Conservation (phyloP, 2,888 invertebrate species). For the Nezara viridula region DNA sequence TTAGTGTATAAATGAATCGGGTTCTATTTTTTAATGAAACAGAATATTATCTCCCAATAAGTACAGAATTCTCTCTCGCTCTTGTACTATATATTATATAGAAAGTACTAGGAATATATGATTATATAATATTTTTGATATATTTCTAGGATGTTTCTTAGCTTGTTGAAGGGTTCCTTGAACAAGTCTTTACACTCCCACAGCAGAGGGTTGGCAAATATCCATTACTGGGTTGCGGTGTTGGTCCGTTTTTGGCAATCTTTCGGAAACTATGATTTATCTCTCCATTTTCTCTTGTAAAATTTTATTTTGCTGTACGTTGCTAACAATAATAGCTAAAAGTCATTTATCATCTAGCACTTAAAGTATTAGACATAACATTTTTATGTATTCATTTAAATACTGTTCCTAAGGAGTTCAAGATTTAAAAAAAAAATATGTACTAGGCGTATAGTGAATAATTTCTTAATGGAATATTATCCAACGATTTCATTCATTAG, state of each 20-base stretch:
- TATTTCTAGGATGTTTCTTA: background rate
- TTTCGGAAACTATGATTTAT: background rate
- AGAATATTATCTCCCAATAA: too few relatives aligned
- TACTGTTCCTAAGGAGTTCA: background rate
- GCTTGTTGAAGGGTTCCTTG: background rate
- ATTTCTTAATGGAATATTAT: too few relatives aligned
- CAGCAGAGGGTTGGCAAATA: background rate
- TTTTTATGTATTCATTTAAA: background rate
- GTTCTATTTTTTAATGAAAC: too few relatives aligned
- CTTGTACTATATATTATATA: too few relatives aligned
- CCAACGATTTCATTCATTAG: too few relatives aligned
- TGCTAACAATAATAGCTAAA: background rate
- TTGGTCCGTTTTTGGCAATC: background rate
- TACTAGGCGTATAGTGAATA: too few relatives aligned
- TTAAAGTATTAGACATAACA: background rate
- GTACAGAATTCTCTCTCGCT: too few relatives aligned
- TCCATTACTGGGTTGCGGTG: conserved; percentile 36
- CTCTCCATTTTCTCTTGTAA: background rate
- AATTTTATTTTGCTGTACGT: background rate
- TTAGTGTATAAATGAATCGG: too few relatives aligned
- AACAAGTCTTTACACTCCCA: background rate
- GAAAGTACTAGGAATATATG: too few relatives aligned
- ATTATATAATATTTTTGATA: too few relatives aligned
- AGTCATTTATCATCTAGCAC: background rate
- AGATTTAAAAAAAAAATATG: too few relatives aligned